A percentile compares a stretch with the other conserved stretches of the same genome.
Conservation (phyloP, 2,113 vertebrate genomes). For the Calyptomena viridis region DNA sequence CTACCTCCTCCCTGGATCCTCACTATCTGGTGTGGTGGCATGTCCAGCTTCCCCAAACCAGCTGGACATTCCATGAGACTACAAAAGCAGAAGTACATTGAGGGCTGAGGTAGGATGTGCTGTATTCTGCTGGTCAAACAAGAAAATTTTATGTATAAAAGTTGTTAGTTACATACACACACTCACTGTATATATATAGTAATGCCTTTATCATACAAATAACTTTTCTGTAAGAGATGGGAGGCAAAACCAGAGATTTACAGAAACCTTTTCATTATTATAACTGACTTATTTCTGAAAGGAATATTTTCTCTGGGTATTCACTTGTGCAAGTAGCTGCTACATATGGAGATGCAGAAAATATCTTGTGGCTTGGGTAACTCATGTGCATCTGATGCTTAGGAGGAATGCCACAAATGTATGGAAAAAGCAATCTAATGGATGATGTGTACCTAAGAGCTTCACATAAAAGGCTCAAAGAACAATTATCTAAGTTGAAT, state of each 20-base stretch:
- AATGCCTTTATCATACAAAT: not conserved
- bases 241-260: not conserved
- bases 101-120: not conserved
- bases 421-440: slow-evolving; percentile 3
- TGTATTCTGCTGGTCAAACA: not conserved
- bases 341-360: not conserved
- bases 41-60: not conserved
- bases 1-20: not conserved
- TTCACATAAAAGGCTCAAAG: slow-evolving; percentile 21
- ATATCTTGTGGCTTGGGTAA: not conserved
- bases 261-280: not conserved
- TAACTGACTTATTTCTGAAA: not conserved
- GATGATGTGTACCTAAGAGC: not conserved
- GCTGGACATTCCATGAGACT: not conserved
- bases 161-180: not conserved
- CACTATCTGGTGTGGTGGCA: not conserved
- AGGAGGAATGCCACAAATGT: not conserved
- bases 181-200: not conserved
- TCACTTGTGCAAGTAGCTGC: not conserved
- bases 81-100: not conserved
- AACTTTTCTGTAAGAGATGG: not conserved
- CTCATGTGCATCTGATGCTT: not conserved
- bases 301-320: not conserved
- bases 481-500: slow-evolving; percentile 50
- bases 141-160: not conserved